Evolutionary conservation across 2,888 invertebrate species (phyloP).

Genomic region (Galerucella calmariensis): DNA sequence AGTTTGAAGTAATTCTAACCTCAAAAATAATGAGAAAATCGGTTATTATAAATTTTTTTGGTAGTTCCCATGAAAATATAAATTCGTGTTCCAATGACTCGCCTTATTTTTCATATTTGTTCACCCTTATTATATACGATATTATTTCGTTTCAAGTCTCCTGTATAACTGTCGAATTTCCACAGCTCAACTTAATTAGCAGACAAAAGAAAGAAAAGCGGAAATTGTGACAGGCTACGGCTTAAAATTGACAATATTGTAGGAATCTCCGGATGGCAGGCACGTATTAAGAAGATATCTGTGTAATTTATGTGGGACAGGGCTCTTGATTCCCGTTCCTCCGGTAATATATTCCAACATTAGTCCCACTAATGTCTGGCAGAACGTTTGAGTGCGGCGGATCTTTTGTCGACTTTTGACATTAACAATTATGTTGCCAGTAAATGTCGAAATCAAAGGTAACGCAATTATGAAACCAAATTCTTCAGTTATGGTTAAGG

Average conservation of each 20-base stretch:
- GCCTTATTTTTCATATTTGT: too few species aligned
- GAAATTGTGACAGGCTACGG: conserved; percentile 50
- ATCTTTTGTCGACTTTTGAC: conserved; percentile 50
- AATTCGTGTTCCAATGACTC: too few species aligned
- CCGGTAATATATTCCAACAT: conserved; percentile 65
- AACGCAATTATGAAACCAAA: conserved; percentile 7
- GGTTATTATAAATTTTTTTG: too few species aligned
- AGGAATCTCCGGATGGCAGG: conserved; percentile 60
- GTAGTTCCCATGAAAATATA: too few species aligned
- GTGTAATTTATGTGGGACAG: conserved; percentile 59
- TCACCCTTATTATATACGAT: background rate
- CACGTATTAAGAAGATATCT: conserved; percentile 65
- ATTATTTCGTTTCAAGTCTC: background rate
- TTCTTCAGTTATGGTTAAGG: too few species aligned
- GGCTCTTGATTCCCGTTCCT: conserved; percentile 54
- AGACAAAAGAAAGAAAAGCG: conserved; percentile 38
- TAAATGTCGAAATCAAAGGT: conserved; percentile 9
- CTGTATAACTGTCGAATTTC: background rate
- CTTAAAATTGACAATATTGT: conserved; percentile 58
- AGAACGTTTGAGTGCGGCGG: conserved; percentile 62
- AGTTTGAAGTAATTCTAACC: too few species aligned
- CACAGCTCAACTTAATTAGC: conserved; percentile 39
- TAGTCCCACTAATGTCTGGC: conserved; percentile 64
- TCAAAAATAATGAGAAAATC: too few species aligned
- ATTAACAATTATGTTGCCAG: conserved; percentile 15